Evolutionary conservation across 2,113 vertebrate genomes (phyloP).

Genomic region (Pangasianodon gigas): DNA sequence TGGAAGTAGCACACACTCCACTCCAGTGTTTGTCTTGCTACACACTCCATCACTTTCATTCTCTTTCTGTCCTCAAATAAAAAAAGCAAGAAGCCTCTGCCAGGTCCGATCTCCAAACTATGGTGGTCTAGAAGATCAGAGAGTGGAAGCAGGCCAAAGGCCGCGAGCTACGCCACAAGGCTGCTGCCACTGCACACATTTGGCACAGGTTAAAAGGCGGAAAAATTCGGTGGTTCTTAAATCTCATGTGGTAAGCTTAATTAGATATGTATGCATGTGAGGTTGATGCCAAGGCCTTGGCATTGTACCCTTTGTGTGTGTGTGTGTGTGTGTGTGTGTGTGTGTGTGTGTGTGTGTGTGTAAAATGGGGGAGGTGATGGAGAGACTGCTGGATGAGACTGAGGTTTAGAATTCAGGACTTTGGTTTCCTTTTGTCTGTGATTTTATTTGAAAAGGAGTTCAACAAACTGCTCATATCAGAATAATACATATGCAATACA

Average conservation of each 20-base stretch:
- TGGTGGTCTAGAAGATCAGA: conserved; percentile 16
- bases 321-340: neutral
- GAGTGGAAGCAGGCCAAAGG: conserved; percentile 27
- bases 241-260: conserved; percentile 40
- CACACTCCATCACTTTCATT: conserved; percentile 18
- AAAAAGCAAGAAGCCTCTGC: neutral
- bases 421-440: neutral
- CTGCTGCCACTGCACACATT: conserved; percentile 28
- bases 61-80: neutral
- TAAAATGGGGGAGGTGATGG: neutral
- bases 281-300: conserved; percentile 51
- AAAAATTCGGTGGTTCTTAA: conserved; percentile 20
- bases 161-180: conserved; percentile 1
- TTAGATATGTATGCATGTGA: conserved; percentile 32
- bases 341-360: neutral
- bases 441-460: neutral
- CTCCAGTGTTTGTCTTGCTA: neutral
- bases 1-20: neutral
- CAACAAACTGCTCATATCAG: neutral
- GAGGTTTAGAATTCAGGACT: neutral
- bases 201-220: conserved; percentile 35
- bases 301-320: conserved; percentile 42
- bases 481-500: neutral
- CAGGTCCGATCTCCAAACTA: neutral
- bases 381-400: neutral